A percentile compares a stretch with the other conserved stretches of the same genome.
Evolutionary conservation across 2,113 vertebrate species (phyloP).

Genomic region (Pitta sordida): DNA sequence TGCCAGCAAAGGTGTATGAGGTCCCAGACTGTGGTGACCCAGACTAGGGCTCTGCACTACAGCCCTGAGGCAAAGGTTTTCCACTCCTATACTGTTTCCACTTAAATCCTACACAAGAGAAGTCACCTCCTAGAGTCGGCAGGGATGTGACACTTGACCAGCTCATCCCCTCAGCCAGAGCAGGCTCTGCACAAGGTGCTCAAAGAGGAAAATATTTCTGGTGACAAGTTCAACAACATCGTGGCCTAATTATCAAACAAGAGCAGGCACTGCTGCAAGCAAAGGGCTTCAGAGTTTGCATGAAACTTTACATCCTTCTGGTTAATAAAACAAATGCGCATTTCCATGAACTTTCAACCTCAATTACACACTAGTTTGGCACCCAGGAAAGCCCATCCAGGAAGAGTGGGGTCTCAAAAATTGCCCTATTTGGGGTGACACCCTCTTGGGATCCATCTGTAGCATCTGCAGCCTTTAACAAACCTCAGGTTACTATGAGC

Average conservation of each 20-base stretch:
- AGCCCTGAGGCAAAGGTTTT: background rate
- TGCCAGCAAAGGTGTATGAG: background rate
- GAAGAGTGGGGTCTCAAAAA: background rate
- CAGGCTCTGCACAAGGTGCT: background rate
- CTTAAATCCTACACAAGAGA: background rate
- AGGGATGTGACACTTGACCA: fast-evolving
- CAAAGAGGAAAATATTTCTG: background rate
- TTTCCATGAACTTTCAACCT: background rate
- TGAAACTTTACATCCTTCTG: background rate
- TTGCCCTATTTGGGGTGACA: background rate
- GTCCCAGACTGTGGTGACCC: background rate
- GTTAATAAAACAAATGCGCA: background rate
- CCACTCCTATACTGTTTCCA: background rate
- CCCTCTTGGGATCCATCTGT: background rate
- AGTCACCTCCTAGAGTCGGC: background rate
- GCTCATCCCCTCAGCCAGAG: background rate
- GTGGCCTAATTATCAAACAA: background rate
- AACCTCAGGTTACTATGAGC: background rate
- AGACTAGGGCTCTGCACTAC: background rate
- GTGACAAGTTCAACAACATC: background rate
- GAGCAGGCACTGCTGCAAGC: background rate
- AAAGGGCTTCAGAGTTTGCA: background rate
- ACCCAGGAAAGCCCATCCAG: background rate
- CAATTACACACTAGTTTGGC: background rate
- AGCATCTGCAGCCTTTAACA: background rate